Evolutionary conservation across 2,888 invertebrate genomes (phyloP), one percentile per base, ranked within the genome.

Genomic region (Poecilobothrus nobilitatus): DNA sequence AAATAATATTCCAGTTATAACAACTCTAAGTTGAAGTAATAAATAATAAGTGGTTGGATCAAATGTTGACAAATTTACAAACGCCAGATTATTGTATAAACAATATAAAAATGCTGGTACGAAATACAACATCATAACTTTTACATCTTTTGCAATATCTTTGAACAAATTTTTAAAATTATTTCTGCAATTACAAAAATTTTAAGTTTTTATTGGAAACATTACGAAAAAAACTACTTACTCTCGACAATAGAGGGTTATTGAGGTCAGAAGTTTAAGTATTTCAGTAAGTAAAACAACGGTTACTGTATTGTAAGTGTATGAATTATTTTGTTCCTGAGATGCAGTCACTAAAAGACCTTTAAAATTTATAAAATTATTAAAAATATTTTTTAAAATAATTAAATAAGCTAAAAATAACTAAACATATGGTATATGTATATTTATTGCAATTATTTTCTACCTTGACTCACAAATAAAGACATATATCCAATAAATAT

Each of bases 41-140:
- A 97, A 84, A 80, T 92, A 95, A 79, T 97, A 97, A 0, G 96
- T 95, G 0, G 97, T 96, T 1, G 97, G 96, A 80, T 97, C 97
- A 82, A 95, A 97, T 68, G 88, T 88, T 15, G 93, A 90, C 75
- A 97, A 84, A 84, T 96, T 97, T 67, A 92, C 84, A 82, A 95
- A 97, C 41, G 95, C 89, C 76, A 97, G 85, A 83, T 97, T 97
- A 79, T 97, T 97, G 84, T 97, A 97, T 67, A 96, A 84, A 76
- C 95, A 96, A 79, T 97, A 97, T 68, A 97, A 82, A 76, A 92
- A 86, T 0, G 96, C 91, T 63, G 97, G 97, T 72, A 97, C 88
- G 82, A 95, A 91, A 79, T 97, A 97, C 65, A 94, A 79, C 68
- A 89, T 79, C 74, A 94, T 81, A 65, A 95, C 86, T 77, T 86